These are phyloP conservation scores for Morone saxatilis DNA, from an alignment of 2,113 vertebrate species.

Conservation along the genomic window DNA sequence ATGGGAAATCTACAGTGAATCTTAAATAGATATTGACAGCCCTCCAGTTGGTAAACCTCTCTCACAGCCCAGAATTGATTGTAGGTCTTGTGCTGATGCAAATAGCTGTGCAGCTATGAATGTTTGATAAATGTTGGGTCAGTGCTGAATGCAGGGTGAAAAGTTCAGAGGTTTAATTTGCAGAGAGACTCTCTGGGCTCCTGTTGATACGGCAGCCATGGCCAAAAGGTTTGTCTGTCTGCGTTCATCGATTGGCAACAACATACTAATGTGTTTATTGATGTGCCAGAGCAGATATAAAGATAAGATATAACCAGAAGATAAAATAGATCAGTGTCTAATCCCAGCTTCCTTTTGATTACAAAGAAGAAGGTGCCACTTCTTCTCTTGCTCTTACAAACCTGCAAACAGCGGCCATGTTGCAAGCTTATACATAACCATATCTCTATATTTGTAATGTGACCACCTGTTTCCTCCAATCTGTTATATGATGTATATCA, in stretches of 20 bases:
- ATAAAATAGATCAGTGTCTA: slow-evolving; percentile 45
- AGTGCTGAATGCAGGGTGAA: slow-evolving; percentile 60
- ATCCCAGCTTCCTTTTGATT: slow-evolving; percentile 8
- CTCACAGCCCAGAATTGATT: slow-evolving; percentile 61
- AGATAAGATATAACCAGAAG: slow-evolving; percentile 48
- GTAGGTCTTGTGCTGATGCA: slow-evolving; percentile 60
- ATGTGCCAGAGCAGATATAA: slow-evolving; percentile 42
- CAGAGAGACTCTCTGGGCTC: slow-evolving; percentile 14
- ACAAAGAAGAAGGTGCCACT: neutral
- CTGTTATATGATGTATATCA: slow-evolving; percentile 23
- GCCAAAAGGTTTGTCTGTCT: slow-evolving; percentile 55
- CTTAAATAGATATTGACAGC: slow-evolving; percentile 72
- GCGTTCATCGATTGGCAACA: slow-evolving; percentile 54
- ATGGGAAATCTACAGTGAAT: slow-evolving; percentile 62
- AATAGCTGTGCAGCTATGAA: slow-evolving; percentile 64
- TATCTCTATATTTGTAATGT: slow-evolving; percentile 2
- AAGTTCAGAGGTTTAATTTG: slow-evolving; percentile 73
- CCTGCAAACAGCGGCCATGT: neutral
- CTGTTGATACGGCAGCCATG: slow-evolving; percentile 34
- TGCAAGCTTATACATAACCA: neutral
- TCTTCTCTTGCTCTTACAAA: neutral
- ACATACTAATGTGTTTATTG: slow-evolving; percentile 72
- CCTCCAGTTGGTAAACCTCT: slow-evolving; percentile 66
- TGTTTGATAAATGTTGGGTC: slow-evolving; percentile 70
- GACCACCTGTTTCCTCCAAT: neutral